Conservation (phyloP, 2,888 invertebrate genomes). For the Polietes domitor region DNA sequence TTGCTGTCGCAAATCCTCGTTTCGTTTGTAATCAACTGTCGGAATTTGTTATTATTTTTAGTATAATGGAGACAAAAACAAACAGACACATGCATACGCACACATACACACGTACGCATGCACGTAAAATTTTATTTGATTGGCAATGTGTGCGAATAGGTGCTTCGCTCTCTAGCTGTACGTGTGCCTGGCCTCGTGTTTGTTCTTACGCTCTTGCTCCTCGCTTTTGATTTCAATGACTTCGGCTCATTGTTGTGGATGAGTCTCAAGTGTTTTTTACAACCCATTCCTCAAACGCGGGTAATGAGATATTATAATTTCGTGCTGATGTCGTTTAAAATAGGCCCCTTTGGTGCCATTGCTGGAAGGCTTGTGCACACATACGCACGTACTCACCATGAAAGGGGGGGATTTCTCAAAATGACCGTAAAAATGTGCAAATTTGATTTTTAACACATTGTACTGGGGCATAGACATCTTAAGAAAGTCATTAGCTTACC, state of each 20-base stretch:
- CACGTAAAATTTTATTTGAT: background rate
- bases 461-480: background rate
- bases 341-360: background rate
- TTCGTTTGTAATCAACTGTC: conserved; percentile 25
- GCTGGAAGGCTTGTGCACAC: too few species aligned
- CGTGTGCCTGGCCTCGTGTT: background rate
- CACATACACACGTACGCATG: background rate
- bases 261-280: conserved; percentile 9
- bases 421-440: background rate
- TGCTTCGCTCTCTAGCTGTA: background rate
- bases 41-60: conserved; percentile 20
- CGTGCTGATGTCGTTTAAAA: background rate
- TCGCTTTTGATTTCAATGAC: background rate
- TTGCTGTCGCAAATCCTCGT: background rate
- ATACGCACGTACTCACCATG: background rate
- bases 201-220: background rate
- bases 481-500: background rate
- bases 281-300: background rate
- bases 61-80: conserved; percentile 20
- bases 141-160: background rate
- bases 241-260: background rate
- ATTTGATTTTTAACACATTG: conserved; percentile 27
- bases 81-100: conserved; percentile 8
- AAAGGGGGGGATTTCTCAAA: background rate
- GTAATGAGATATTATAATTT: conserved; percentile 3